Percentiles rank a stretch among this genome's conserved stretches.
phyloP scores from a whole-genome alignment of 2,888 invertebrate species.

The Trichogramma dendrolimi region DNA sequence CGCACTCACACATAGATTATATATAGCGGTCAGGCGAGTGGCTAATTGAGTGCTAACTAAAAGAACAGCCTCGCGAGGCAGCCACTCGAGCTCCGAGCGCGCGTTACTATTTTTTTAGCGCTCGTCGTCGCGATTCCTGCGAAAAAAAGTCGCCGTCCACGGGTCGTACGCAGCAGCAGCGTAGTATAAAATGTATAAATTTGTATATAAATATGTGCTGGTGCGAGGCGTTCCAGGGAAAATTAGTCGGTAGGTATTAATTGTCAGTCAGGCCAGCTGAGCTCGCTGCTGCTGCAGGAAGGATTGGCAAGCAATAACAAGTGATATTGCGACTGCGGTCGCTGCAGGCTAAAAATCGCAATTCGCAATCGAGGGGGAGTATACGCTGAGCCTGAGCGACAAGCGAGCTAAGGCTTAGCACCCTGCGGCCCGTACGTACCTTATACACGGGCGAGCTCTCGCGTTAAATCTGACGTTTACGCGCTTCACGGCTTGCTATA shows the following conservation, averaged over 20 bases:
- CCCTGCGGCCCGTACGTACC: no score
- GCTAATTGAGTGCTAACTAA: constrained; percentile 39
- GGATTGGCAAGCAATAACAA: no score
- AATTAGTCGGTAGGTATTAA: constrained; percentile 27
- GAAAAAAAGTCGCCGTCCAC: not conserved
- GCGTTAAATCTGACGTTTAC: no score
- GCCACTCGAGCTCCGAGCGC: no score
- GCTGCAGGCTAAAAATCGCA: no score
- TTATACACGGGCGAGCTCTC: no score
- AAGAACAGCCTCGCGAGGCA: constrained; percentile 22
- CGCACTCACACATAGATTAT: no score
- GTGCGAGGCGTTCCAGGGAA: not conserved
- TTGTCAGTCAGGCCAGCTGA: constrained; percentile 21
- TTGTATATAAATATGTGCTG: not conserved
- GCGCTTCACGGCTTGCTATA: no score
- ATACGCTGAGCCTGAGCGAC: not conserved
- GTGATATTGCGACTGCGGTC: no score
- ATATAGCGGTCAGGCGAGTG: constrained; percentile 26
- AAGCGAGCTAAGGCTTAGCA: not conserved
- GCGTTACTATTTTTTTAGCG: no score
- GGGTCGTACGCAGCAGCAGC: not conserved
- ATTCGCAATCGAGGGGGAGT: no score
- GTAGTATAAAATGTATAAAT: not conserved
- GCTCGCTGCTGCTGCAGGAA: constrained; percentile 12
- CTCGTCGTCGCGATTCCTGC: not conserved